phyloP scores from a whole-genome alignment of 2,797 vertebrate species.

The Hyperoplus lanceolatus region DNA sequence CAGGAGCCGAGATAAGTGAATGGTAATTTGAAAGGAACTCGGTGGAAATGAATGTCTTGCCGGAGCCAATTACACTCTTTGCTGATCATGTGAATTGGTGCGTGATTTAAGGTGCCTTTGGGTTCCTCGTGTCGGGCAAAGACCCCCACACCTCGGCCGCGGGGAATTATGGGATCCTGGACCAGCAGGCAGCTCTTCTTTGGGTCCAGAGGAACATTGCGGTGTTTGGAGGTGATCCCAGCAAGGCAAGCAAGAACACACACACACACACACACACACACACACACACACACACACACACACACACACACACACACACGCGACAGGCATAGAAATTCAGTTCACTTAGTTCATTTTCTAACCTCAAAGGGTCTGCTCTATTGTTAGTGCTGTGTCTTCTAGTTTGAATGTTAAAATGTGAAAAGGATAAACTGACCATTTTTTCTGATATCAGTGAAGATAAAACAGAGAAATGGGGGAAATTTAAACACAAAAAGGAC shows the following conservation, averaged over 20 bases:
- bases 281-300: not conserved
- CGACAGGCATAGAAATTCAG: too few relatives aligned
- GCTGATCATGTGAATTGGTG: constrained; percentile 58
- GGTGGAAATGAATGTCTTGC: constrained; percentile 56
- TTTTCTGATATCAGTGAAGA: not conserved
- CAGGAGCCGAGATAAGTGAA: constrained; percentile 33
- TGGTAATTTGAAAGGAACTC: constrained; percentile 22
- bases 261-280: not conserved
- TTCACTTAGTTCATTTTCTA: not conserved
- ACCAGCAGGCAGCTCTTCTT: constrained; percentile 85
- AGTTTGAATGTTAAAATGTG: not conserved
- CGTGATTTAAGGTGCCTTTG: constrained; percentile 82
- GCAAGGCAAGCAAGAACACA: constrained; percentile 71
- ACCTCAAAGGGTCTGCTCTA: not conserved
- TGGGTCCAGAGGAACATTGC: constrained; percentile 86
- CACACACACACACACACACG: not conserved
- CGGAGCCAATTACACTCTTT: constrained; percentile 44
- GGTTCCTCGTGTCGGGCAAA: constrained; percentile 85
- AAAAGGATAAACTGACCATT: not conserved
- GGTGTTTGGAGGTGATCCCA: constrained; percentile 84
- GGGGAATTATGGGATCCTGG: constrained; percentile 87
- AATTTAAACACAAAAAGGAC: not conserved
- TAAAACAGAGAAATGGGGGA: not conserved
- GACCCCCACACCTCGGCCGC: constrained; percentile 72
- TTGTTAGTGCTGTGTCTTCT: not conserved